A percentile compares a stretch with the other conserved stretches of the same genome.
These are phyloP conservation scores for Hirtodrosophila trivittata DNA, from an alignment of 2,888 invertebrate genomes.

Conservation along the genomic window DNA sequence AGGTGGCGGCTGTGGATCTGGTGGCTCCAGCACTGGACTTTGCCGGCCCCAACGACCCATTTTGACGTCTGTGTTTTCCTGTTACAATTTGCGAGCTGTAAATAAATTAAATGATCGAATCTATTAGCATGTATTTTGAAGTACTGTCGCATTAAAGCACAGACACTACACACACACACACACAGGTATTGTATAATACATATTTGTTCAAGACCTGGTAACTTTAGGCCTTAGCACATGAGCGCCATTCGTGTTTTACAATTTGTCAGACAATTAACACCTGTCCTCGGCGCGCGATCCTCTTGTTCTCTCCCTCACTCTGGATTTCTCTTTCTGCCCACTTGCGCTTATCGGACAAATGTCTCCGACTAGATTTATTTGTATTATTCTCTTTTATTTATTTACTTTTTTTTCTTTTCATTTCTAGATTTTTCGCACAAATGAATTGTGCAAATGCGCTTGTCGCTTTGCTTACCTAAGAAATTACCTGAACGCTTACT, in stretches of 20 bases:
- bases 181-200: slow-evolving; percentile 62
- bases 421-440: slow-evolving; percentile 40
- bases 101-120: slow-evolving; percentile 63
- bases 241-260: slow-evolving; percentile 67
- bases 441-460: slow-evolving; percentile 64
- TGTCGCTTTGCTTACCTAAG: slow-evolving; percentile 44
- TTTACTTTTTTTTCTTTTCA: not conserved
- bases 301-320: slow-evolving; percentile 1
- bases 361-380: slow-evolving; percentile 29
- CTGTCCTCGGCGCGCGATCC: too few species aligned
- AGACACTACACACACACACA: slow-evolving; percentile 4
- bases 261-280: slow-evolving; percentile 75
- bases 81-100: slow-evolving; percentile 55
- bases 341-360: slow-evolving; percentile 42
- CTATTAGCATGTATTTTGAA: slow-evolving; percentile 51
- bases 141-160: slow-evolving; percentile 21
- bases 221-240: slow-evolving; percentile 60
- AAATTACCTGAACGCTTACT: slow-evolving; percentile 20
- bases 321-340: slow-evolving; percentile 35
- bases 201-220: slow-evolving; percentile 54
- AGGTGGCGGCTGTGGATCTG: slow-evolving; percentile 81
- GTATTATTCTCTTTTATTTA: not conserved
- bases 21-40: slow-evolving; percentile 82
- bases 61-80: slow-evolving; percentile 32
- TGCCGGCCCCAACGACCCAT: slow-evolving; percentile 84